A percentile compares a stretch with the other conserved stretches of the same genome.
Evolutionary conservation across 2,888 invertebrate genomes (phyloP).

Genomic region (Parnassius apollo): DNA sequence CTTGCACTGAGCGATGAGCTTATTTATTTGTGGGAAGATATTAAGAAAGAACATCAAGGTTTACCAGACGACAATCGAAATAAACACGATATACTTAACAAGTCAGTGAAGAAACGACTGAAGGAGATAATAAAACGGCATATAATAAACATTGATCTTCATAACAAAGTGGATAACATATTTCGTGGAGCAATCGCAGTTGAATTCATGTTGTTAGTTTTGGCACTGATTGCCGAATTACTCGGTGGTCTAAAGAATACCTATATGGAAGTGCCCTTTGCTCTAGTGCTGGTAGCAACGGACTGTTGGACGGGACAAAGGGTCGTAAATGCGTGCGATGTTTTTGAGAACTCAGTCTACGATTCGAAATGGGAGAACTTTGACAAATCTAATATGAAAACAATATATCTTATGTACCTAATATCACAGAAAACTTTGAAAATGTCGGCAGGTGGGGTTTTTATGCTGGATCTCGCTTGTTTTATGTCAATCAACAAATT

Average conservation of each 20-base stretch:
- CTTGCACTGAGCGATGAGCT: slow-evolving; percentile 47
- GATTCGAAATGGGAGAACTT: slow-evolving; percentile 56
- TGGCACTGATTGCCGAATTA: slow-evolving; percentile 47
- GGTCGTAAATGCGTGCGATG: slow-evolving; percentile 47
- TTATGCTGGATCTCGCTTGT: slow-evolving; percentile 43
- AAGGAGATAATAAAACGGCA: slow-evolving; percentile 42
- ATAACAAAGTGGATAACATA: slow-evolving; percentile 39
- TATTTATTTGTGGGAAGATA: slow-evolving; percentile 43
- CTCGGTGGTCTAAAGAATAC: slow-evolving; percentile 53
- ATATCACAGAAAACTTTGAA: slow-evolving; percentile 49
- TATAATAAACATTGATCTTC: slow-evolving; percentile 36
- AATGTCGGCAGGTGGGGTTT: slow-evolving; percentile 52
- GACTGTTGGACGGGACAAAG: slow-evolving; percentile 55
- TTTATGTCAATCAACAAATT: slow-evolving; percentile 48
- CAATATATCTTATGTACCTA: slow-evolving; percentile 46
- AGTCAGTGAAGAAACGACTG: slow-evolving; percentile 37
- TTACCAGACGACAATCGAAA: background rate
- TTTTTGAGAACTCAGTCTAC: slow-evolving; percentile 51
- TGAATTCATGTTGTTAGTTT: slow-evolving; percentile 44
- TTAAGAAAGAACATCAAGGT: slow-evolving; percentile 18
- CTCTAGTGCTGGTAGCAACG: slow-evolving; percentile 46
- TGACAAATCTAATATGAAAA: slow-evolving; percentile 45
- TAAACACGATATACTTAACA: slow-evolving; percentile 33
- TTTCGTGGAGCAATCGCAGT: slow-evolving; percentile 44
- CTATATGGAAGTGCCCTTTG: slow-evolving; percentile 46